phyloP scores from a whole-genome alignment of 2,113 vertebrate genomes.

The Ptychochromis oligacanthus region DNA sequence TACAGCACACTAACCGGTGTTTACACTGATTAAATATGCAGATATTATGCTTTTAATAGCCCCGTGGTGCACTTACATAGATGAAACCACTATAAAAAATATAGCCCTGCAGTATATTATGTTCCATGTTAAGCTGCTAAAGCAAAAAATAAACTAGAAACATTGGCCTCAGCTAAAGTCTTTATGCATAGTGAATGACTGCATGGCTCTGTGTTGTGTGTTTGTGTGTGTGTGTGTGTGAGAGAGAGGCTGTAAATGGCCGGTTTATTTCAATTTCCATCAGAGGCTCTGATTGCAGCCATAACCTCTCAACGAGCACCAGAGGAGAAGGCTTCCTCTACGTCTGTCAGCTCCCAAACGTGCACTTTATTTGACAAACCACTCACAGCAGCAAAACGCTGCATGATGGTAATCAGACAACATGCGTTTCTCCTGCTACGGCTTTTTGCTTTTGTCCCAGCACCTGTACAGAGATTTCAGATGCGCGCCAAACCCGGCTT shows the following conservation, averaged over 20 bases:
- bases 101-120: slow-evolving; percentile 1
- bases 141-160: slow-evolving; percentile 22
- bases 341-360: slow-evolving; percentile 48
- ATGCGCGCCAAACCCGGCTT: slow-evolving; percentile 14
- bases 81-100: slow-evolving; percentile 16
- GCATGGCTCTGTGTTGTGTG: neutral
- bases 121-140: slow-evolving; percentile 32
- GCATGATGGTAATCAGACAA: slow-evolving; percentile 30
- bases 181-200: slow-evolving; percentile 19
- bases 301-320: slow-evolving; percentile 52
- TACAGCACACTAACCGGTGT: slow-evolving; percentile 20
- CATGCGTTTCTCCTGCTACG: neutral
- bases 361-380: slow-evolving; percentile 50
- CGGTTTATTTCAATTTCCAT: slow-evolving; percentile 58
- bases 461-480: slow-evolving; percentile 40
- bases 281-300: slow-evolving; percentile 54
- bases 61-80: slow-evolving; percentile 6
- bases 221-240: neutral
- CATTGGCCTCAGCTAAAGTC: slow-evolving; percentile 2
- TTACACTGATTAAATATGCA: slow-evolving; percentile 40
- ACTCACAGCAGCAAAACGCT: slow-evolving; percentile 34
- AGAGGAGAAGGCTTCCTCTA: slow-evolving; percentile 23
- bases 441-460: slow-evolving; percentile 28
- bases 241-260: slow-evolving; percentile 28
- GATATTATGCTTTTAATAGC: slow-evolving; percentile 32